Base-by-base conservation (phyloP, 2,113 vertebrate species). In the Thamnaconus septentrionalis region DNA sequence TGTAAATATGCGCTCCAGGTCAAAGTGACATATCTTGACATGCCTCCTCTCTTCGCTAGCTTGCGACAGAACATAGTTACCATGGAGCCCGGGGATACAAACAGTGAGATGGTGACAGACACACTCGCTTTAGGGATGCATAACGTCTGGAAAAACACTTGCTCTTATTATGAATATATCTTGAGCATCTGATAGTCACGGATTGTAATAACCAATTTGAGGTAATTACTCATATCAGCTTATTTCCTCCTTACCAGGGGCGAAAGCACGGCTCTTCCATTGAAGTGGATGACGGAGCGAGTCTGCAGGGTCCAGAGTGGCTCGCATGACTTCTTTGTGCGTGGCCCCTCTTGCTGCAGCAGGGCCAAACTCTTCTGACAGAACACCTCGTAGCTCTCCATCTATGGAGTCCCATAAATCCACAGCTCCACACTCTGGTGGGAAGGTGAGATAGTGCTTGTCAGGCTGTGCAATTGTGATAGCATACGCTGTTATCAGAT, bases 301-400 rank as follows among this genome's bases (percentile, higher is more conserved):
- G 73, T 79, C 74, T 80, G 88, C 53, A 72, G 75, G 48, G 80
- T 83, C 68, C 11, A 46, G 60, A 12, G 47, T 0, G 86, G 81
- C 53, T 87, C 78, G 7, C 67, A 63, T 73, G 90, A 79, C 78
- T 39, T 86, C 47, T 52, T 69, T 56, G 66, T 65, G 18, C 18
- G 18, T 71, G 61, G 51, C 53, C 78, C 61, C 69, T 91, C 83
- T 57, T 87, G 86, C 78, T 93, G 93, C 70, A 96, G 89, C 73
- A 85, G 64, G 59, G 87, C 81, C 75, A 95, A 76, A 75, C 89
- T 93, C 57, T 85, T 91, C 73, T 89, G 86, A 73, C 88, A 95
- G 84, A 98, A 98, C 53, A 91, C 80, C 67, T 96, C 94, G 57
- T 96, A 98, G 71, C 93, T 93, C 69, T 97, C 94, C 96, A 98